Evolutionary conservation across 2,113 vertebrate genomes (phyloP).

Genomic region (Alouatta palliata): DNA sequence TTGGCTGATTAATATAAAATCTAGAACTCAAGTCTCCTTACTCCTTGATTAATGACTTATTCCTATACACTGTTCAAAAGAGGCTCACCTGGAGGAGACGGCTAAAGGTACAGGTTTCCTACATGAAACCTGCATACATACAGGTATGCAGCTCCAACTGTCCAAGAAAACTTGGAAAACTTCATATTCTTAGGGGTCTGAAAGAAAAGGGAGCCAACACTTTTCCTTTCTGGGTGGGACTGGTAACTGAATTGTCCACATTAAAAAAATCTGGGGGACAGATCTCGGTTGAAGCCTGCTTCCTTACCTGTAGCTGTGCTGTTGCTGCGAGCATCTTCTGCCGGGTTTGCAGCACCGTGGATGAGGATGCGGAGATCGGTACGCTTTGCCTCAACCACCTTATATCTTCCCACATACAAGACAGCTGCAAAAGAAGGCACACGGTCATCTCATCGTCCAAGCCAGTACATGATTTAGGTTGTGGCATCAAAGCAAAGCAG

Average conservation of each 20-base stretch:
- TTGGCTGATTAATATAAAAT: neutral
- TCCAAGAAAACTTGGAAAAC: neutral
- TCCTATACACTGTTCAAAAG: neutral
- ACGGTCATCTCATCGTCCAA: slow-evolving; percentile 56
- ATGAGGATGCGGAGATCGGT: slow-evolving; percentile 93
- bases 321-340: slow-evolving; percentile 97
- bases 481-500: slow-evolving; percentile 72
- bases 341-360: slow-evolving; percentile 93
- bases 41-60: neutral
- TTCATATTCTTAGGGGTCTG: neutral
- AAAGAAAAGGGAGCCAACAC: neutral
- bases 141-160: neutral
- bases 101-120: neutral
- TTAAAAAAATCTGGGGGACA: neutral
- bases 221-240: neutral
- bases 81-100: neutral
- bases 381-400: slow-evolving; percentile 95
- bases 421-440: slow-evolving; percentile 89
- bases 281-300: neutral
- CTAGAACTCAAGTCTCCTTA: neutral
- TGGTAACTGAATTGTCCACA: neutral
- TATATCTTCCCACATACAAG: slow-evolving; percentile 99
- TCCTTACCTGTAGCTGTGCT: slow-evolving; percentile 94
- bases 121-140: too few species aligned
- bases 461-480: slow-evolving; percentile 69